Base-by-base conservation (phyloP, 92 coral and sea anemone species). In the Porites divaricata region DNA sequence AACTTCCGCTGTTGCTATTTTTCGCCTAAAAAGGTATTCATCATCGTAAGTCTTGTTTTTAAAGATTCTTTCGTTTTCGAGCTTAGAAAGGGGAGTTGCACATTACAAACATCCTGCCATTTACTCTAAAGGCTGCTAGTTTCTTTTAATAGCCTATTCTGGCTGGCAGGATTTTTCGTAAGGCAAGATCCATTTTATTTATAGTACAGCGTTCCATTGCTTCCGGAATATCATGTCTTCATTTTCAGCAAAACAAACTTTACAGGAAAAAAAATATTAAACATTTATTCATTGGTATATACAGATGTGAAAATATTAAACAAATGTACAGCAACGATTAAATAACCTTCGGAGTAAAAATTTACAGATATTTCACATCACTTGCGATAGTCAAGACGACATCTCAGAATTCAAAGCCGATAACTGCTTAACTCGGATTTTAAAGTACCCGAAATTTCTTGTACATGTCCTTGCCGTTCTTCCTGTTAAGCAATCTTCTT, bases 401-500 rank as follows among this genome's bases (percentile, higher is more conserved):
- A 53, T 53, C 15, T 9, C 58, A 53, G 58, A 53, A 53, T 12
- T 54, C 10, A 8, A 54, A 54, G 16, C 12, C 59, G 59, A 54
- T 54, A 9, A 35, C 45, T 35, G 45, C 45, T 35, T 35, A 35
- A 35, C 4, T 35, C 45, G 3, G 45, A 35, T 2, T 35, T 35
- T 35, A 35, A 35, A 2, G 45, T 35, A 35, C 4, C 45, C 45
- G 3, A 35, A 35, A 35, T 35, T 35, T 35, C 45, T 45, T 16
- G 1, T 41, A 41, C 11, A n/a, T 23, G n/a, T 12, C 67, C 9
- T 80, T 80, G 75, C 14, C 20, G 53, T 11, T 20, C 58, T 28
- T 14, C 49, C 74, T 58, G 85, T 69, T 70, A 80, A 68, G 23
- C 85, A 54, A 28, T 26, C 1, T 52, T 15, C 59, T 21, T 69